Evolutionary conservation across 1,140 invertebrate genomes (phyloP).

Genomic region (Ectropis grisescens): DNA sequence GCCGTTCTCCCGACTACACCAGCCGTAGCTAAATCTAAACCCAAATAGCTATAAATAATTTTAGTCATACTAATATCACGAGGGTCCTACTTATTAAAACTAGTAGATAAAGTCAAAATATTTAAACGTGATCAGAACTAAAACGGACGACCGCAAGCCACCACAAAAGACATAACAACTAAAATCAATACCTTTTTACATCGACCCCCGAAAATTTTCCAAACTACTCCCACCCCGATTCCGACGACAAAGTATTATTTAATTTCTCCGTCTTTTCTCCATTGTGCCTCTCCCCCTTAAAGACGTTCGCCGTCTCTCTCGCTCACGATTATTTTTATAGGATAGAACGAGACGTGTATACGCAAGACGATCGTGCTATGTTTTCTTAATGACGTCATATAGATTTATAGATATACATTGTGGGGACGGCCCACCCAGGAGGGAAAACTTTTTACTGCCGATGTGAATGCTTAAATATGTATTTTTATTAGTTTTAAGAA

Average conservation of each 20-base stretch:
- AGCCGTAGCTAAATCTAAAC: too few species aligned
- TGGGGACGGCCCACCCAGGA: constrained; percentile 24
- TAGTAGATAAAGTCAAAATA: too few species aligned
- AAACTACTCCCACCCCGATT: constrained; percentile 47
- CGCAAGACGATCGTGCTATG: constrained; percentile 42
- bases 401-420: constrained; percentile 57
- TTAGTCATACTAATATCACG: too few species aligned
- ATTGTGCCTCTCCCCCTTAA: constrained; percentile 50
- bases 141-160: too few species aligned
- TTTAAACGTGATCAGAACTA: too few species aligned
- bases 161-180: too few species aligned
- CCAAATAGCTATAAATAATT: too few species aligned
- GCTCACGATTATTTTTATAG: too few species aligned
- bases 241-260: constrained; percentile 69
- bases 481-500: constrained; percentile 10
- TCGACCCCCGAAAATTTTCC: constrained; percentile 54
- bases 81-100: too few species aligned
- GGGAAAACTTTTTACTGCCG: constrained; percentile 44
- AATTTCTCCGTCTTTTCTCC: constrained; percentile 64
- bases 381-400: constrained; percentile 66
- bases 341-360: constrained; percentile 38
- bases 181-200: constrained; percentile 61
- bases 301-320: constrained; percentile 40
- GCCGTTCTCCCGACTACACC: too few species aligned
- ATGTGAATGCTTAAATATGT: constrained; percentile 46